These are phyloP conservation scores for Tanaodytes sp. DNA, from an alignment of 2,888 invertebrate genomes.

Conservation along the genomic window DNA sequence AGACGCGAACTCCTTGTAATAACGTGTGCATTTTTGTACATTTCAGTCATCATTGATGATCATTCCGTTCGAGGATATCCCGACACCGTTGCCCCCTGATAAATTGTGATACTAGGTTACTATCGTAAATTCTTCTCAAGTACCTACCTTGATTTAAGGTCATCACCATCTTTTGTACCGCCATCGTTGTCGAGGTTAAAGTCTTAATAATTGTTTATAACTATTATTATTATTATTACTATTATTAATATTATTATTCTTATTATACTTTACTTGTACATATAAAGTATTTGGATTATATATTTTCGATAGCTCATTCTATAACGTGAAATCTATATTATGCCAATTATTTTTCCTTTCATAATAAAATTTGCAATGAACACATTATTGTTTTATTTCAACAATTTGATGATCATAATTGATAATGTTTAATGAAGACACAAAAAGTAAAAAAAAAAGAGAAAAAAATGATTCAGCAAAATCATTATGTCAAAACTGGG, in stretches of 20 bases:
- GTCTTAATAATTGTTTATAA: constrained; percentile 29
- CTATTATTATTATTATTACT: constrained; percentile 28
- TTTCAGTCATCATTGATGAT: constrained; percentile 41
- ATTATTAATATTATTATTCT: constrained; percentile 20
- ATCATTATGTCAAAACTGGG: constrained; percentile 19
- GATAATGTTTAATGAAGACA: not conserved
- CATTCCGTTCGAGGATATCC: constrained; percentile 46
- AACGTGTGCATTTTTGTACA: constrained; percentile 47
- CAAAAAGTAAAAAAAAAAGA: not conserved
- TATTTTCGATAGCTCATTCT: constrained; percentile 48
- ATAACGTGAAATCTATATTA: constrained; percentile 51
- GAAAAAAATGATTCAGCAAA: not conserved
- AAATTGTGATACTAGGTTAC: constrained; percentile 53
- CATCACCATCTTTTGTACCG: constrained; percentile 46
- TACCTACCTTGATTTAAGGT: constrained; percentile 48
- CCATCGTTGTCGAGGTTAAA: constrained; percentile 29
- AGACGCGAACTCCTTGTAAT: constrained; percentile 23
- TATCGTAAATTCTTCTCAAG: constrained; percentile 45
- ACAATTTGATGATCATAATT: constrained; percentile 1
- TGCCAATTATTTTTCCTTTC: constrained; percentile 30
- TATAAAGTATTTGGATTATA: constrained; percentile 44
- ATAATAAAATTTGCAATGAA: constrained; percentile 45
- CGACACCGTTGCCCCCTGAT: constrained; percentile 34
- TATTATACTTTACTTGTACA: constrained; percentile 41
- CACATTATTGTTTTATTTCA: constrained; percentile 29